A percentile compares a stretch with the other conserved stretches of the same genome.
Conservation (phyloP, 2,888 invertebrate species). For the Serrognathus titanus region DNA sequence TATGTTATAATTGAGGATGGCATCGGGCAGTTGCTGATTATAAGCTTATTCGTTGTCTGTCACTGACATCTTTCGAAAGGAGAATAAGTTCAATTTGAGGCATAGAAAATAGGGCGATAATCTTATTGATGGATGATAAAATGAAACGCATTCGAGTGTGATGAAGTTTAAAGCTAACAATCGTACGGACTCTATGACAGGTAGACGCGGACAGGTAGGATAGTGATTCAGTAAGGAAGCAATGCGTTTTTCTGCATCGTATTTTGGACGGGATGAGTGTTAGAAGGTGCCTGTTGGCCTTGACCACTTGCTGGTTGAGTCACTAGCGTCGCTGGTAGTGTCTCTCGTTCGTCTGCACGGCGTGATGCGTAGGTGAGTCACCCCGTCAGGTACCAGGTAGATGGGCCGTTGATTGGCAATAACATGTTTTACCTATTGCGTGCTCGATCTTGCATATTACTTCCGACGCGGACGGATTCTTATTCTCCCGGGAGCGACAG, state of each 20-base stretch:
- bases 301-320: conserved; percentile 39
- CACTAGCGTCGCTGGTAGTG: conserved; percentile 24
- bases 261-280: conserved; percentile 30
- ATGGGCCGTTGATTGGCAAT: conserved; percentile 15
- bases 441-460: conserved; percentile 24
- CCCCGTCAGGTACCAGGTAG: conserved; percentile 21
- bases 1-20: not conserved
- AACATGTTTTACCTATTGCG: conserved; percentile 13
- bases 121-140: conserved; percentile 6
- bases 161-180: conserved; percentile 10
- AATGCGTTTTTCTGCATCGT: conserved; percentile 28
- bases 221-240: conserved; percentile 23
- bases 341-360: conserved; percentile 24
- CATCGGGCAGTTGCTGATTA: not conserved
- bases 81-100: not conserved
- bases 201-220: conserved; percentile 16
- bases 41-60: too few relatives aligned
- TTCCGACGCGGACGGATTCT: conserved; percentile 13
- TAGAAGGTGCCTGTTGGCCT: conserved; percentile 40
- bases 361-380: conserved; percentile 12
- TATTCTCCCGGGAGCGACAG: not conserved
- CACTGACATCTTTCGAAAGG: too few relatives aligned
- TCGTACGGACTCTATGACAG: conserved; percentile 11
- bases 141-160: not conserved
- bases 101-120: conserved; percentile 1